Base-by-base conservation (phyloP, 2,888 invertebrate genomes). In the Steinernema hermaphroditum region DNA sequence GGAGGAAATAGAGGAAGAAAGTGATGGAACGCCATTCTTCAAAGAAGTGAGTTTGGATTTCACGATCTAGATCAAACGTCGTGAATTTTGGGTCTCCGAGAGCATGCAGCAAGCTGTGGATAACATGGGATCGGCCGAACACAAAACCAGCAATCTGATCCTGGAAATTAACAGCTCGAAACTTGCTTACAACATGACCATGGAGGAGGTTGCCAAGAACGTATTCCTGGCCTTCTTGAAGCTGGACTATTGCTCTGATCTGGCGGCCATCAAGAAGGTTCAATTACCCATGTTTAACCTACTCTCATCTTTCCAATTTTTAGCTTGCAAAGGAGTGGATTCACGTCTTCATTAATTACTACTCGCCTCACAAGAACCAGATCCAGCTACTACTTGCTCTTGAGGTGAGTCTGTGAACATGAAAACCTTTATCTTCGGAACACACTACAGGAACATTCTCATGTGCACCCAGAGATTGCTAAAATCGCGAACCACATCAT, bases 161-260 rank as follows among this genome's bases (percentile, higher is more conserved):
- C 72, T 85, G 62, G 85, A 85, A 69, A 84, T 85, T 72, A 85
- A 84, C 71, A 81, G 83, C 8, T 85, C 84, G 12, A 82, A 83
- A 70, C 69, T 85, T n/a, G 84, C 85, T 8, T 79, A 83, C 71
- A 85, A 85, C 75, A 80, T 85, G 24, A 72, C 82, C 0, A 75
- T 80, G 74, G 83, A 84, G 27, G 79, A 82, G 32, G 76, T 83
- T 46, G 78, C 80, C 1, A 73, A 77, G 24, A 73, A 80, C 71
- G 77, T 82, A 4, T 80, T 83, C 68, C 68, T 76, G 0, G 78
- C 82, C 2, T 83, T 84, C 50, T 32, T 83, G 9, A 54, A 69
- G 22, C 69, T 82, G 14, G 54, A 54, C 14, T 27, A 22, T 16
- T 22, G 54, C 54, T 14, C 12, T 14, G 54, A 22, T 8, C 8